phyloP scores from a whole-genome alignment of 2,797 vertebrate species.

The Lophura swinhoii region DNA sequence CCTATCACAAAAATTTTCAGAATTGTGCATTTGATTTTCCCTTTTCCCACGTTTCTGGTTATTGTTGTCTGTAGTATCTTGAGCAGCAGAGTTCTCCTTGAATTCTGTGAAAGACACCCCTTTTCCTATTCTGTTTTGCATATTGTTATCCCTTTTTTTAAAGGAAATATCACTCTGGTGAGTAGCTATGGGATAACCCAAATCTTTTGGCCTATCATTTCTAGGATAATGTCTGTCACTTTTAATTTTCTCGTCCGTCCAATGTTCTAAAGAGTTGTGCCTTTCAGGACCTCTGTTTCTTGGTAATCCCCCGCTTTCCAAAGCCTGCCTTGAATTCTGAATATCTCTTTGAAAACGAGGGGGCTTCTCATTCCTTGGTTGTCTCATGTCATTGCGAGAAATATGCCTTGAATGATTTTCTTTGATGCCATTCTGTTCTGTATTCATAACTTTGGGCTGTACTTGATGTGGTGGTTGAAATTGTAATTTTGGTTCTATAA shows the following conservation, averaged over 20 bases:
- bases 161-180: slow-evolving; percentile 79
- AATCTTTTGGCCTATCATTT: slow-evolving; percentile 86
- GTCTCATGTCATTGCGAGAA: slow-evolving; percentile 86
- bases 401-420: slow-evolving; percentile 84
- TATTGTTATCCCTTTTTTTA: slow-evolving; percentile 81
- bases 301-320: slow-evolving; percentile 79
- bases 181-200: slow-evolving; percentile 77
- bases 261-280: slow-evolving; percentile 79
- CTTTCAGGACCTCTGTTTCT: slow-evolving; percentile 88
- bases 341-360: slow-evolving; percentile 93
- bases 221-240: slow-evolving; percentile 78
- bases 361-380: slow-evolving; percentile 90
- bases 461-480: slow-evolving; percentile 82
- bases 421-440: slow-evolving; percentile 86
- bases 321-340: slow-evolving; percentile 86
- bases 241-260: slow-evolving; percentile 85
- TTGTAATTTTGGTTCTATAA: slow-evolving; percentile 89
- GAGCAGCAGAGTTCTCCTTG: slow-evolving; percentile 79
- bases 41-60: slow-evolving; percentile 87
- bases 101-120: slow-evolving; percentile 73
- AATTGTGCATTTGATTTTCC: slow-evolving; percentile 85
- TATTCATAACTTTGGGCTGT: slow-evolving; percentile 79
- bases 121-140: slow-evolving; percentile 79
- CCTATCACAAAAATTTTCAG: slow-evolving; percentile 84
- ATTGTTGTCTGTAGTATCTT: slow-evolving; percentile 82